phyloP scores from a whole-genome alignment of 2,888 invertebrate genomes.

The Scaptomyza caliginosa region DNA sequence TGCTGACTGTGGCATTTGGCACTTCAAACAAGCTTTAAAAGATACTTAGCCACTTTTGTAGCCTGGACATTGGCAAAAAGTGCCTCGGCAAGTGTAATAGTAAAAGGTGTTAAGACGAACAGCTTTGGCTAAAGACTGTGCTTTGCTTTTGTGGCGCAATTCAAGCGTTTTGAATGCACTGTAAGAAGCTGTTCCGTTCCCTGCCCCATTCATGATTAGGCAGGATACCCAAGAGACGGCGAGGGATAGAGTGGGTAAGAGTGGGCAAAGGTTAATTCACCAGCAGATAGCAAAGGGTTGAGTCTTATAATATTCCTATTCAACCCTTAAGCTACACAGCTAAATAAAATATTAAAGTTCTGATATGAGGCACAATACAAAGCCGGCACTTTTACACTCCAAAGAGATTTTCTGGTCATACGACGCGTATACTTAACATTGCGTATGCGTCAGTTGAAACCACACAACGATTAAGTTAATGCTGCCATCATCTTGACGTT shows the following conservation, averaged over 20 bases:
- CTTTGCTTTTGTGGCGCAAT: neutral
- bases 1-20: constrained; percentile 66
- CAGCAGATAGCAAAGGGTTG: constrained; percentile 13
- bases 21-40: constrained; percentile 69
- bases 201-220: constrained; percentile 23
- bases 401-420: constrained; percentile 6
- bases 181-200: neutral
- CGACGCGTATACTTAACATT: neutral
- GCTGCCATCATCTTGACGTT: neutral
- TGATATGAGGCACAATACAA: constrained; percentile 57
- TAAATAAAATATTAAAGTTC: constrained; percentile 65
- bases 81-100: neutral
- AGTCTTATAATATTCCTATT: neutral
- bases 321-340: constrained; percentile 7
- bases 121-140: neutral
- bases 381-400: constrained; percentile 43
- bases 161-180: constrained; percentile 7
- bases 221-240: constrained; percentile 13
- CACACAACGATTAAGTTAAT: constrained; percentile 18
- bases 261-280: constrained; percentile 52
- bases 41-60: constrained; percentile 51
- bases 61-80: constrained; percentile 50
- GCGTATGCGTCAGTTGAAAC: neutral
- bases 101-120: constrained; percentile 36
- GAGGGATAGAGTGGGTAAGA: neutral